Conservation (phyloP, 2,113 vertebrate species). For the Hyaena hyaena region DNA sequence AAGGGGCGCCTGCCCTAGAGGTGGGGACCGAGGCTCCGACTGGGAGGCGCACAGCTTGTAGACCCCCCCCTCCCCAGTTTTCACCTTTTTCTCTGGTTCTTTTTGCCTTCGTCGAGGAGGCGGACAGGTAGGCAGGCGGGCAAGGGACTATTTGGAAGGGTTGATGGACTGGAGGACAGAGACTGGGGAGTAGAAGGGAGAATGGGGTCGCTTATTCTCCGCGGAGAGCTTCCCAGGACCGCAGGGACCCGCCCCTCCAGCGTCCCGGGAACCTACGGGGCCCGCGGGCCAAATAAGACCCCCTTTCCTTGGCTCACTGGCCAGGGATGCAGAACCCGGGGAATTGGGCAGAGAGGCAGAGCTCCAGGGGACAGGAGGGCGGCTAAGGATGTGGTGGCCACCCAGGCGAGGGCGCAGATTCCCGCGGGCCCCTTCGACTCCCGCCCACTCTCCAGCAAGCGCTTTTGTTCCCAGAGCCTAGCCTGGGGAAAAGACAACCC, state of each 20-base stretch:
- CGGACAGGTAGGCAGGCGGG: no score
- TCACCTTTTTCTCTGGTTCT: background rate
- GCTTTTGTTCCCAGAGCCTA: slow-evolving; percentile 56
- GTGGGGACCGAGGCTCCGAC: background rate
- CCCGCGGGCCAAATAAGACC: background rate
- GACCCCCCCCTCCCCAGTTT: background rate
- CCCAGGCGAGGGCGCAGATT: background rate
- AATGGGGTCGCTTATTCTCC: background rate
- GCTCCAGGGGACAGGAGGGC: background rate
- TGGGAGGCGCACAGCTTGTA: background rate
- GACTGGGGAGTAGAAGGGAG: background rate
- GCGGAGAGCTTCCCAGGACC: background rate
- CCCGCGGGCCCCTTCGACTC: background rate
- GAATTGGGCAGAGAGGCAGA: background rate
- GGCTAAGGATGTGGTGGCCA: background rate
- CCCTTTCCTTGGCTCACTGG: background rate
- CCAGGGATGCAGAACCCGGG: background rate
- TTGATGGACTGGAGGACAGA: background rate
- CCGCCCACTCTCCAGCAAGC: background rate
- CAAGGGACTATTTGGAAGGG: background rate
- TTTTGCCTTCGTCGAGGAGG: background rate
- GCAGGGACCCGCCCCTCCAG: background rate
- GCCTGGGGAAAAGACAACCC: background rate
- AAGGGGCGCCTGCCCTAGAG: background rate
- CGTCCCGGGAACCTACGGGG: background rate